Evolutionary conservation across 2,113 vertebrate species (phyloP).

Genomic region (Mesocricetus auratus): DNA sequence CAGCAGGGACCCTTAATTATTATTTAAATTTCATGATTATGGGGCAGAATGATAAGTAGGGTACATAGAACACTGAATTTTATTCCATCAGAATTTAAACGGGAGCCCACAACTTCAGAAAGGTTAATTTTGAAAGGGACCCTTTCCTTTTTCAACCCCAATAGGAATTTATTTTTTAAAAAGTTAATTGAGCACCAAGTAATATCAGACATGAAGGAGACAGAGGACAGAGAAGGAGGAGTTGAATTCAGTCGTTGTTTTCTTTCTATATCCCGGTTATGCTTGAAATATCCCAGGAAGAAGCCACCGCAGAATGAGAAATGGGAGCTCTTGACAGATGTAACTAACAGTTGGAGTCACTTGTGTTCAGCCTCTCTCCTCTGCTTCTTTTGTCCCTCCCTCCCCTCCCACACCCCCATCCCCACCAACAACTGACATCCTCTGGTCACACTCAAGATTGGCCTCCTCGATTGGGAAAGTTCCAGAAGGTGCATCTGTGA

Average conservation of each 20-base stretch:
- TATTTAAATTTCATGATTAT: conserved; percentile 30
- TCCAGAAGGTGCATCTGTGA: neutral
- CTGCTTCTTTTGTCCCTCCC: neutral
- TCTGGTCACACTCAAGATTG: fast-evolving
- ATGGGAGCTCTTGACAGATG: neutral
- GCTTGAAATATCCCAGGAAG: neutral
- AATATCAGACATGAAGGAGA: neutral
- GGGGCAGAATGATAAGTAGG: conserved; percentile 11
- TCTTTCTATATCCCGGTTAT: neutral
- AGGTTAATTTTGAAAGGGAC: neutral
- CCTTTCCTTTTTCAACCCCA: conserved; percentile 1
- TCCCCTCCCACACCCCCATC: neutral
- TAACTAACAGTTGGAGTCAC: neutral
- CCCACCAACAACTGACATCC: neutral
- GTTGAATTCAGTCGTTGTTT: conserved; percentile 4
- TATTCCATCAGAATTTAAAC: conserved; percentile 31
- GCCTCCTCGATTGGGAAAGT: neutral
- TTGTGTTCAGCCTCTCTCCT: neutral
- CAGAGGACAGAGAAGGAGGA: neutral
- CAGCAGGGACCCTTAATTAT: neutral
- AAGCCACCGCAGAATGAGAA: neutral
- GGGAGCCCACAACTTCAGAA: neutral
- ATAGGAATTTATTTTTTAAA: neutral
- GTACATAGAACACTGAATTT: neutral
- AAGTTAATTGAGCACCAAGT: conserved; percentile 3